Percentiles rank a stretch among this genome's conserved stretches.
phyloP scores from a whole-genome alignment of 2,888 invertebrate genomes.

The Erannis defoliaria region DNA sequence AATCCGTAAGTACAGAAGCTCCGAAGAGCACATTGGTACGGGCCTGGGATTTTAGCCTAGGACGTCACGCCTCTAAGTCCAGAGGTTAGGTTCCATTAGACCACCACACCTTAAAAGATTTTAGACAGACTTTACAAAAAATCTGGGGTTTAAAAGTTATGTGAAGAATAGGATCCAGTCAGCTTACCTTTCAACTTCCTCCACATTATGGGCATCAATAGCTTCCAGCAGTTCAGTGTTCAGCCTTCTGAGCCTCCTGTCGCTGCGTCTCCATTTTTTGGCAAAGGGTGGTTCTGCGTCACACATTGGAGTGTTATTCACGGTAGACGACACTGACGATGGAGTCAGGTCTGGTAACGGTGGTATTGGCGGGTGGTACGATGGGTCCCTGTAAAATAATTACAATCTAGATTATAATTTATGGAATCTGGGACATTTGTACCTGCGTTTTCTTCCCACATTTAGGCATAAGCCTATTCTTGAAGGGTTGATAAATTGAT shows the following conservation, averaged over 20 bases:
- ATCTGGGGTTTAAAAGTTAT: too few relatives aligned
- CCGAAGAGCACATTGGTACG: too few relatives aligned
- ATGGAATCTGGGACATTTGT: background rate
- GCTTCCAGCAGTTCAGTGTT: conserved; percentile 83
- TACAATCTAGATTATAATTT: background rate
- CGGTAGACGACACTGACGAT: conserved; percentile 65
- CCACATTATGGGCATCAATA: conserved; percentile 67
- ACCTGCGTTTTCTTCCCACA: background rate
- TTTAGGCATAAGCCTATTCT: too few relatives aligned
- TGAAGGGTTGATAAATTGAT: too few relatives aligned
- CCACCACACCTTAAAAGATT: too few relatives aligned
- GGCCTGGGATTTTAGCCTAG: too few relatives aligned
- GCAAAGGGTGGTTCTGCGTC: conserved; percentile 48
- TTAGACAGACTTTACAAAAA: too few relatives aligned
- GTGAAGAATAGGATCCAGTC: too few relatives aligned
- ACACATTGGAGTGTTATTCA: conserved; percentile 64
- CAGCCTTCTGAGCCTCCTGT: conserved; percentile 73
- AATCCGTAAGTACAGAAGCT: too few relatives aligned
- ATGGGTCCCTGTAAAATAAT: conserved; percentile 40
- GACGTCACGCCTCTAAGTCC: too few relatives aligned
- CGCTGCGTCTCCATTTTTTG: conserved; percentile 71
- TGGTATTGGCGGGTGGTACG: conserved; percentile 48
- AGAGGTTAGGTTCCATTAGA: too few relatives aligned
- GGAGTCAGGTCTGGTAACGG: conserved; percentile 57
- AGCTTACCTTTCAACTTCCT: conserved; percentile 73